Evolutionary conservation across 2,113 vertebrate species (phyloP).

Genomic region (Equus quagga): DNA sequence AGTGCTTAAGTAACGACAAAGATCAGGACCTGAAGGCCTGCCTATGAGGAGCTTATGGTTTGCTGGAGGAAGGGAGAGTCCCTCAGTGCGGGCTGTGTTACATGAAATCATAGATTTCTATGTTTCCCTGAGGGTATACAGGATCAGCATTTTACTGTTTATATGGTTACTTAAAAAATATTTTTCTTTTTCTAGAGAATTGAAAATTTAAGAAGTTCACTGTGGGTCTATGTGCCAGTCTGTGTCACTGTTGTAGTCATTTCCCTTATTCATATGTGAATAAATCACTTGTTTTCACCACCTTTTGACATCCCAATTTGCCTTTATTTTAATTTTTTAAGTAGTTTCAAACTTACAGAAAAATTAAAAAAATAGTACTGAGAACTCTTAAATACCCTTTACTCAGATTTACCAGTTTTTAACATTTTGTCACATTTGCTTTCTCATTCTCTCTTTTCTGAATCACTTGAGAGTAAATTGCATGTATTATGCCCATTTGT

Average conservation of each 20-base stretch:
- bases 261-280: neutral
- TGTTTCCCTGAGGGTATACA: neutral
- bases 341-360: neutral
- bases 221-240: neutral
- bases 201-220: neutral
- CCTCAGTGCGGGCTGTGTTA: neutral
- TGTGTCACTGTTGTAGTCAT: neutral
- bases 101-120: neutral
- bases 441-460: constrained; percentile 17
- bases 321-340: constrained; percentile 10
- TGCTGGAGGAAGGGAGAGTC: neutral
- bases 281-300: neutral
- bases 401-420: neutral
- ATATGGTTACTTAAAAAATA: neutral
- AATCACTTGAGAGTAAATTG: neutral
- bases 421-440: constrained; percentile 23
- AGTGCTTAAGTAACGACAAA: neutral
- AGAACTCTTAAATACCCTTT: neutral
- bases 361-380: neutral
- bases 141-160: neutral
- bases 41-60: neutral
- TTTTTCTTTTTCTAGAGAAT: neutral
- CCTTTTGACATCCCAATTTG: neutral
- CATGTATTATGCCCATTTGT: neutral
- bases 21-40: neutral